Evolutionary conservation across 2,797 vertebrate genomes (phyloP).

Genomic region (Aldrovandia affinis): DNA sequence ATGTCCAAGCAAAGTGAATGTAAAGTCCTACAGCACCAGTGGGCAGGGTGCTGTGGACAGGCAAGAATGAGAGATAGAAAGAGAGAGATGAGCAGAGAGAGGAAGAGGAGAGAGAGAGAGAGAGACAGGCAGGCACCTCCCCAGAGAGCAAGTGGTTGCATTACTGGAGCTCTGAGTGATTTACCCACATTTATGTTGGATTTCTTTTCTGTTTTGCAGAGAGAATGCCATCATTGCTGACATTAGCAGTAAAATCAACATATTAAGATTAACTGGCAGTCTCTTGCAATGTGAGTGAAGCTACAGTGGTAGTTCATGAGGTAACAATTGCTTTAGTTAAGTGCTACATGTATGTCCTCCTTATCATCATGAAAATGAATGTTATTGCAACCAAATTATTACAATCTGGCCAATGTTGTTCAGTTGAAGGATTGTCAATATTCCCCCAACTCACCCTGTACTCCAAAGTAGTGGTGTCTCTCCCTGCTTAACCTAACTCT

Average conservation of each 20-base stretch:
- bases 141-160: constrained; percentile 49
- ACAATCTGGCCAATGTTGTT: too few species aligned
- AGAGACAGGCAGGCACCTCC: constrained; percentile 39
- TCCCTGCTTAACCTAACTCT: background rate
- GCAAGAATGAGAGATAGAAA: constrained; percentile 15
- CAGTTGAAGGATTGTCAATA: background rate
- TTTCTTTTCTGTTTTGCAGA: background rate
- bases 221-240: too few species aligned
- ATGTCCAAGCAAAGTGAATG: too few species aligned
- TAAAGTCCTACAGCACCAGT: background rate
- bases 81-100: constrained; percentile 21
- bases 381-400: too few species aligned
- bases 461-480: background rate
- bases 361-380: too few species aligned
- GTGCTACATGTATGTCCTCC: background rate
- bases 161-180: constrained; percentile 54
- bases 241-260: background rate
- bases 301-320: background rate
- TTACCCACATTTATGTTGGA: background rate
- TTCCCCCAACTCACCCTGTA: background rate
- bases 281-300: background rate
- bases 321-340: background rate
- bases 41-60: background rate
- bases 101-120: constrained; percentile 4
- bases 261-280: background rate